These are phyloP conservation scores for Melierax canorus DNA, from an alignment of 2,113 vertebrate species.

Conservation along the genomic window DNA sequence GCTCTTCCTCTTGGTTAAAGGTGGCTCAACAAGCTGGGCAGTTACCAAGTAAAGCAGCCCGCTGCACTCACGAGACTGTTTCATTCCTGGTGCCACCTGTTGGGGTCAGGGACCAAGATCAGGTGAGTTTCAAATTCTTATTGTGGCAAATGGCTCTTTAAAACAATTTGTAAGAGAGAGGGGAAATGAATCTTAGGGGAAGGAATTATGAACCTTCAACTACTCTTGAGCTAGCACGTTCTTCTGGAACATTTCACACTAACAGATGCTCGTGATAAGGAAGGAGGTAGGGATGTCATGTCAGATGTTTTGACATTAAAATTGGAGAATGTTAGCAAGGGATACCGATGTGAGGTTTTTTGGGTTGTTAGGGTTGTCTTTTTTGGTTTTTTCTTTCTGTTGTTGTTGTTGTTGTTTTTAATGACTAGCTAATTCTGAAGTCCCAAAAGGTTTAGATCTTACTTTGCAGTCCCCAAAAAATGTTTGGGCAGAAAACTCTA, in stretches of 20 bases:
- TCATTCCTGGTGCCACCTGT: constrained; percentile 74
- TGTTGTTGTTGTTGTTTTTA: constrained; percentile 56
- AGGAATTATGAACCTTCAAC: neutral
- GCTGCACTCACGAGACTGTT: constrained; percentile 74
- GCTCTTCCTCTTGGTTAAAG: constrained; percentile 74
- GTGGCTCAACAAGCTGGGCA: constrained; percentile 73
- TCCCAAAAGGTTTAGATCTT: constrained; percentile 75
- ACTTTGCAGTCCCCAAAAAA: constrained; percentile 71
- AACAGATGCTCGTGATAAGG: neutral
- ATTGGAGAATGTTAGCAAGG: neutral
- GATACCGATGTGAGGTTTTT: constrained; percentile 16
- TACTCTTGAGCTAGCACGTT: constrained; percentile 5
- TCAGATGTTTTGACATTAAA: neutral
- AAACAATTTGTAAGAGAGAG: constrained; percentile 60
- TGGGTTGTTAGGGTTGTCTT: constrained; percentile 60
- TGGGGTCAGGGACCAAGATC: constrained; percentile 75
- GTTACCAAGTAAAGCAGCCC: constrained; percentile 75
- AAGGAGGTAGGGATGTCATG: constrained; percentile 36
- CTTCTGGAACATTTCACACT: neutral
- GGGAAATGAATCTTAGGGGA: constrained; percentile 52
- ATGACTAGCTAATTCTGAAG: constrained; percentile 54
- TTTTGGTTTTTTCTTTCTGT: constrained; percentile 25
- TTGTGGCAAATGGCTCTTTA: constrained; percentile 73
- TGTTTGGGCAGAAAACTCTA: constrained; percentile 61
- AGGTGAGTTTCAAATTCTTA: constrained; percentile 75